A percentile compares a stretch with the other conserved stretches of the same genome.
Evolutionary conservation across 30 jellyfish, hydroid and myxozoan genomes (phyloP).

Genomic region (Clytia hemisphaerica): DNA sequence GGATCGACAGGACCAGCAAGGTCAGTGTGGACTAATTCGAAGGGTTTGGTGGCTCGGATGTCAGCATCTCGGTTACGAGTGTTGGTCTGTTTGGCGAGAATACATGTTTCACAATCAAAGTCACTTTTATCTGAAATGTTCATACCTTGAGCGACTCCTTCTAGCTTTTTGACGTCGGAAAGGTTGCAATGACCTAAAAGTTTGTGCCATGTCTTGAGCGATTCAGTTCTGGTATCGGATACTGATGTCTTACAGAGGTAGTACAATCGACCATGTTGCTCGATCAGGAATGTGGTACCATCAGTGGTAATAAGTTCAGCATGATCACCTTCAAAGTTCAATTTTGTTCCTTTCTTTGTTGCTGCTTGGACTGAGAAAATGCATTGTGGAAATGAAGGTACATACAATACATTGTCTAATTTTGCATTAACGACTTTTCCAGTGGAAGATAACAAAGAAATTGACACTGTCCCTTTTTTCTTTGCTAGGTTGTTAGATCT

Average conservation of each 20-base stretch:
- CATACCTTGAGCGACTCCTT: slow-evolving; percentile 37
- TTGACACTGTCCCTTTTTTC: slow-evolving; percentile 32
- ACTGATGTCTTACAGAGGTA: slow-evolving; percentile 23
- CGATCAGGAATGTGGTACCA: slow-evolving; percentile 30
- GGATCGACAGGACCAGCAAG: slow-evolving; percentile 51
- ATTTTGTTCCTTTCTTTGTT: slow-evolving; percentile 36
- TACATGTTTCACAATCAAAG: slow-evolving; percentile 35
- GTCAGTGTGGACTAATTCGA: slow-evolving; percentile 35
- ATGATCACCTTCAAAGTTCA: slow-evolving; percentile 8
- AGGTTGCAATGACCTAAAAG: slow-evolving; percentile 42
- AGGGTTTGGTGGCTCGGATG: slow-evolving; percentile 22
- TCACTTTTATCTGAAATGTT: not conserved
- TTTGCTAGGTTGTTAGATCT: slow-evolving; percentile 35
- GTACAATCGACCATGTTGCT: slow-evolving; percentile 42
- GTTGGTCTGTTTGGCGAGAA: not conserved
- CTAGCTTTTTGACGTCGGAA: slow-evolving; percentile 27
- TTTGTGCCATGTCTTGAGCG: slow-evolving; percentile 34
- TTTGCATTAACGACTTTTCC: slow-evolving; percentile 14
- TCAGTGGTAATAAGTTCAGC: slow-evolving; percentile 34
- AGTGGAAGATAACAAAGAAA: slow-evolving; percentile 2
- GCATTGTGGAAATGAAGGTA: slow-evolving; percentile 51
- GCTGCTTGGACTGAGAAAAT: slow-evolving; percentile 57
- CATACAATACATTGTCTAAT: slow-evolving; percentile 40
- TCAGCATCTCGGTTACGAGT: slow-evolving; percentile 31
- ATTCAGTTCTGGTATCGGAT: slow-evolving; percentile 24